Conservation (phyloP, 2,113 vertebrate species). For the Chrysochloris asiatica region DNA sequence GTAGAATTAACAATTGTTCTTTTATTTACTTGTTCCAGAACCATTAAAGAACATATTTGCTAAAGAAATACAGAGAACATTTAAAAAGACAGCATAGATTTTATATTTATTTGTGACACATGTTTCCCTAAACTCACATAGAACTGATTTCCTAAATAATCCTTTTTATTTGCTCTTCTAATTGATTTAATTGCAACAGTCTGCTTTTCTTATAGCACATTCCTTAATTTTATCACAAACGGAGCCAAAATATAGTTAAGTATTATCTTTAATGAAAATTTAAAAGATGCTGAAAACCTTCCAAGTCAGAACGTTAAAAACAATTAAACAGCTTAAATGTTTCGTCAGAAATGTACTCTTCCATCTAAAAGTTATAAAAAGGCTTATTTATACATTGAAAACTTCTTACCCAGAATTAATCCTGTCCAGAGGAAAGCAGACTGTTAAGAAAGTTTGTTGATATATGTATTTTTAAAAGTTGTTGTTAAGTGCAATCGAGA, state of each 20-base stretch:
- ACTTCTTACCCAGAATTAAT: slow-evolving; percentile 47
- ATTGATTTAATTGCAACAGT: slow-evolving; percentile 53
- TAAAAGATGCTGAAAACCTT: slow-evolving; percentile 57
- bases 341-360: slow-evolving; percentile 66
- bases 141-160: slow-evolving; percentile 64
- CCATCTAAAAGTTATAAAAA: slow-evolving; percentile 59
- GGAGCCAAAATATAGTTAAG: slow-evolving; percentile 68
- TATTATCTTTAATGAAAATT: slow-evolving; percentile 31
- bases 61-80: slow-evolving; percentile 54
- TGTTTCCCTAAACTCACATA: slow-evolving; percentile 59
- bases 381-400: slow-evolving; percentile 33
- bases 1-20: slow-evolving; percentile 11
- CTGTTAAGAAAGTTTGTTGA: too few relatives aligned
- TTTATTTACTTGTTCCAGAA: background rate
- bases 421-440: slow-evolving; percentile 35
- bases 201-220: slow-evolving; percentile 49
- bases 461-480: too few relatives aligned
- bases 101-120: slow-evolving; percentile 76
- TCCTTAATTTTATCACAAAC: slow-evolving; percentile 61
- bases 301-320: slow-evolving; percentile 46
- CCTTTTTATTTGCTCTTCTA: slow-evolving; percentile 62
- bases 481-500: too few relatives aligned
- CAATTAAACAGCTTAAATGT: slow-evolving; percentile 49
- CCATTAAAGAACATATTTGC: background rate
- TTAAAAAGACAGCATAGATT: slow-evolving; percentile 35